phyloP scores from a whole-genome alignment of 2,113 vertebrate genomes.

The Chlorocebus sabaeus region DNA sequence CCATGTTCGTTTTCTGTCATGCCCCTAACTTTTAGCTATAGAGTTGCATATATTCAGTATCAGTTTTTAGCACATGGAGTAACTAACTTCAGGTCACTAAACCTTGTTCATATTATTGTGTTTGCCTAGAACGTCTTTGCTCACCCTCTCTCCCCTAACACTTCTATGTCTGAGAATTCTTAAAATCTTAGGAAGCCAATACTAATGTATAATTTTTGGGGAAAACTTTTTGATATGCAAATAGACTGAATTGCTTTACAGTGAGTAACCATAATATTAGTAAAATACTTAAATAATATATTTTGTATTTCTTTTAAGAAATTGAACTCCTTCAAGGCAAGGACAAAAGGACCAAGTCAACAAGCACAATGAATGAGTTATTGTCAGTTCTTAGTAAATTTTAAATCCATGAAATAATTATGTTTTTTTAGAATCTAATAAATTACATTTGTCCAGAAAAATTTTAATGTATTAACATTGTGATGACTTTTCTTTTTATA shows the following conservation, averaged over 20 bases:
- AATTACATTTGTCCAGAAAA: neutral
- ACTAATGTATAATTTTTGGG: neutral
- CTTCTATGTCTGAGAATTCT: neutral
- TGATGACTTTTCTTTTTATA: neutral
- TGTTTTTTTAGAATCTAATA: neutral
- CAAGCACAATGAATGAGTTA: neutral
- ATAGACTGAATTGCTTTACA: neutral
- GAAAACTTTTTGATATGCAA: neutral
- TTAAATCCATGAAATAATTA: neutral
- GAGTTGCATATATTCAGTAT: neutral
- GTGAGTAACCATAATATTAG: neutral
- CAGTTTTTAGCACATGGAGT: neutral
- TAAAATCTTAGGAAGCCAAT: neutral
- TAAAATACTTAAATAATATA: neutral
- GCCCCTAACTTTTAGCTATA: neutral
- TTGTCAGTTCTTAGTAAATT: neutral
- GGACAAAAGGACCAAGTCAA: neutral
- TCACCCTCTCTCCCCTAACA: fast-evolving
- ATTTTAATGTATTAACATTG: neutral
- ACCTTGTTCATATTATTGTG: neutral
- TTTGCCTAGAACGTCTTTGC: neutral
- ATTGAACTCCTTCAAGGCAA: neutral
- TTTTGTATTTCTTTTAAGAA: neutral
- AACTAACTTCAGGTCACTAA: neutral
- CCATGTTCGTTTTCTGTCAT: neutral